Evolutionary conservation across 2,113 vertebrate species (phyloP).

Genomic region (Chamaetylas fuelleborni): DNA sequence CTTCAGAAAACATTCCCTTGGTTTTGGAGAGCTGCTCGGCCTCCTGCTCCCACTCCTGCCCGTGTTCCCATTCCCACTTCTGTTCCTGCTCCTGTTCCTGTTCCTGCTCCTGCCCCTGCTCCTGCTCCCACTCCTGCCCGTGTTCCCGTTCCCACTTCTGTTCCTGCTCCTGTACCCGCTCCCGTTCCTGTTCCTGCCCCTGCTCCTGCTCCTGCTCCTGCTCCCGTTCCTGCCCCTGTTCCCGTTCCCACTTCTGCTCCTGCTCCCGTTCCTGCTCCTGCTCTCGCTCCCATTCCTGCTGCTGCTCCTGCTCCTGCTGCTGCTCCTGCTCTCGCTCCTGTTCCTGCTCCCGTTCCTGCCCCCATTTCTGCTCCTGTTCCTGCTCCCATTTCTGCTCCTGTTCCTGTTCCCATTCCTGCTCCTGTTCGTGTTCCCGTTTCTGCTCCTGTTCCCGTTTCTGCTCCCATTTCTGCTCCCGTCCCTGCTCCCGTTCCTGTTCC

Average conservation of each 20-base stretch:
- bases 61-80: too few relatives aligned
- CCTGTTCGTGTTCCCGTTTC: too few relatives aligned
- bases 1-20: background rate
- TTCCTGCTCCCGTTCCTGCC: accelerated
- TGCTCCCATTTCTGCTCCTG: accelerated
- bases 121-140: accelerated
- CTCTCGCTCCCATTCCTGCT: accelerated
- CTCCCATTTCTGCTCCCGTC: too few relatives aligned
- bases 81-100: too few relatives aligned
- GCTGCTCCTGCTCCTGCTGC: accelerated
- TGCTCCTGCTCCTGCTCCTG: accelerated
- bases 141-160: too few relatives aligned
- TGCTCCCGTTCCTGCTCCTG: accelerated
- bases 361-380: background rate
- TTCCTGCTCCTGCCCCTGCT: accelerated
- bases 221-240: accelerated
- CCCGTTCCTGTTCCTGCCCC: accelerated
- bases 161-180: too few relatives aligned
- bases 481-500: too few relatives aligned
- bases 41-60: too few relatives aligned
- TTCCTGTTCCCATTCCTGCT: background rate
- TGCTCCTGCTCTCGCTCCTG: background rate
- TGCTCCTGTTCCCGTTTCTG: too few relatives aligned
- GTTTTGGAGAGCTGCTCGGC: background rate
- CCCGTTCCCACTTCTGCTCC: accelerated